phyloP scores from a whole-genome alignment of 2,797 vertebrate genomes.

The Salmo trutta region DNA sequence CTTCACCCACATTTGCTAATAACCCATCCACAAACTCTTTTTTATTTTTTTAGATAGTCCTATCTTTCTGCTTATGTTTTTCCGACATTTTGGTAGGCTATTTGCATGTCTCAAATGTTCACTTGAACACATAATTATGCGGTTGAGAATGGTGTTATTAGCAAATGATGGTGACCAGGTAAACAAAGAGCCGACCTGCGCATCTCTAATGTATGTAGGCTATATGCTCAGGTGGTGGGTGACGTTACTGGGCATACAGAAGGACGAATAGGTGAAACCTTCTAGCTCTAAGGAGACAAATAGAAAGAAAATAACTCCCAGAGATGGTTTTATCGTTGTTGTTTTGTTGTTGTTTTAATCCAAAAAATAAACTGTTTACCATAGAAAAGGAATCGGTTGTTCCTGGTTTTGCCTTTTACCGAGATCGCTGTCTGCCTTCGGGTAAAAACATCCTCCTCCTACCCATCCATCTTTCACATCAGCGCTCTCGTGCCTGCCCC shows the following conservation, averaged over 20 bases:
- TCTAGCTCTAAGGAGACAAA: not conserved
- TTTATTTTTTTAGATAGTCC: no score
- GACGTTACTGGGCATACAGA: not conserved
- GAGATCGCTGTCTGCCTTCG: not conserved
- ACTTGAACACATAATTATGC: no score
- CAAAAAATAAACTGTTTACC: not conserved
- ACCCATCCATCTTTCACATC: constrained; percentile 3
- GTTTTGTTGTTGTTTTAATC: no score
- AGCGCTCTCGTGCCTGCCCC: not conserved
- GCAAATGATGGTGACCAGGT: not conserved
- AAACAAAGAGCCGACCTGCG: no score
- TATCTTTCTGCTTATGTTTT: no score
- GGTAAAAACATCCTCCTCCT: not conserved
- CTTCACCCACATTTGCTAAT: no score
- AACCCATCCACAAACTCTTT: no score
- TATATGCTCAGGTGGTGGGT: not conserved
- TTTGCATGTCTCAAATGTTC: no score
- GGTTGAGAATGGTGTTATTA: not conserved
- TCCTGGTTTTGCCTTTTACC: not conserved
- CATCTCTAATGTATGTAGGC: not conserved
- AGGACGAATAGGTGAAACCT: not conserved
- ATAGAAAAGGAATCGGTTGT: not conserved
- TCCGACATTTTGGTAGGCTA: no score
- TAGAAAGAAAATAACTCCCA: not conserved
- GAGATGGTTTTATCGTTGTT: no score